phyloP scores from a whole-genome alignment of 2,888 invertebrate genomes.

The Hyalella azteca region DNA sequence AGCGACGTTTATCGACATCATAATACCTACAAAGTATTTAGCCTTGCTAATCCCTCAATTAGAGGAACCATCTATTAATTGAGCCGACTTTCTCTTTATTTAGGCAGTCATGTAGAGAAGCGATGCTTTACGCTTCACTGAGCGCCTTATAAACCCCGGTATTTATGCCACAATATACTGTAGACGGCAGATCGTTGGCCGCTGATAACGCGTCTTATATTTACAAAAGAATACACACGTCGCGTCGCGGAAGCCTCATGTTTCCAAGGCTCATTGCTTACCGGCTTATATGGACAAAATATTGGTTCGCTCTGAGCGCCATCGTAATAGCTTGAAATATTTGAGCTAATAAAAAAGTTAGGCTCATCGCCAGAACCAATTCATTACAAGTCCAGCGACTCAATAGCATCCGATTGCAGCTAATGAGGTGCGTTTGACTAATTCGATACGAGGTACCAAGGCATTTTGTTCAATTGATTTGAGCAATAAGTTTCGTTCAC shows the following conservation, averaged over 20 bases:
- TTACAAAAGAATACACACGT: not conserved
- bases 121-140: not conserved
- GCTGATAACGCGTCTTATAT: no score
- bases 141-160: no score
- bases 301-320: not conserved
- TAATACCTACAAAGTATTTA: not conserved
- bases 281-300: not conserved
- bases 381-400: not conserved
- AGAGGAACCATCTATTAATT: slow-evolving; percentile 3
- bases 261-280: not conserved
- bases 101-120: not conserved
- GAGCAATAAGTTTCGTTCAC: not conserved
- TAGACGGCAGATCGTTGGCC: no score
- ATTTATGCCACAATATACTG: no score
- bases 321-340: not conserved
- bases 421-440: not conserved
- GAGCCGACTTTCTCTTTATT: not conserved
- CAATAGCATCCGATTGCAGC: not conserved
- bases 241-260: not conserved
- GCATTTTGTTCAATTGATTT: not conserved
- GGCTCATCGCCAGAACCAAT: not conserved
- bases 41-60: not conserved
- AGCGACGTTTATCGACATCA: not conserved
- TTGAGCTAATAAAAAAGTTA: not conserved
- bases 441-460: not conserved